phyloP scores from a whole-genome alignment of 2,888 invertebrate genomes.

The Drosophila macrothrix region DNA sequence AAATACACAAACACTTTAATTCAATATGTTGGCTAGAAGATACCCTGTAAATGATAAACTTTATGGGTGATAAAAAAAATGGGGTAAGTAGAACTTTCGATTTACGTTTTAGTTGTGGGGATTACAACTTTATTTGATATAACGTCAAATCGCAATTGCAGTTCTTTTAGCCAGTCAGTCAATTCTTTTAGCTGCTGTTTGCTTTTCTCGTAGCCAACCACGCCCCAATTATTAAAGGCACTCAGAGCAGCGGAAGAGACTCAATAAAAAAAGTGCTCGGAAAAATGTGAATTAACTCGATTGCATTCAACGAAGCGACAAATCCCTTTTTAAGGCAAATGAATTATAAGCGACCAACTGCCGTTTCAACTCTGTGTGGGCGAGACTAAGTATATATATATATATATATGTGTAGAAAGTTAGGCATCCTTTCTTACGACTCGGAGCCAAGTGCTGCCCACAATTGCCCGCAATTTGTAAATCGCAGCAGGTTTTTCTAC shows the following conservation, averaged over 20 bases:
- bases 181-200: background rate
- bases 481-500: constrained; percentile 31
- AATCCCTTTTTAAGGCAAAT: constrained; percentile 49
- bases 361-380: constrained; percentile 16
- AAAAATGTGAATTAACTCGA: constrained; percentile 71
- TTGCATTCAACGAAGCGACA: constrained; percentile 71
- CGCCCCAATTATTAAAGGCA: constrained; percentile 15
- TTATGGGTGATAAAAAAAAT: background rate
- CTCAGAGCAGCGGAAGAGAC: constrained; percentile 9
- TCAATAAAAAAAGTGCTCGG: constrained; percentile 31
- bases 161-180: constrained; percentile 11
- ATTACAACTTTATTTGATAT: background rate
- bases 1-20: background rate
- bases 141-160: background rate
- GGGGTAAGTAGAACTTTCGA: background rate
- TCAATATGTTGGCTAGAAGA: background rate
- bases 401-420: background rate
- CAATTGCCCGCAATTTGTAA: constrained; percentile 48
- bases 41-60: background rate
- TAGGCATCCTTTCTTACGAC: background rate
- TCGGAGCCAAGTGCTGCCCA: background rate
- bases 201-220: background rate
- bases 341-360: constrained; percentile 15
- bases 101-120: background rate
- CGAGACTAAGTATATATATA: background rate